Base-by-base conservation (phyloP, 2,113 vertebrate genomes). In the Grammomys dolichurus region DNA sequence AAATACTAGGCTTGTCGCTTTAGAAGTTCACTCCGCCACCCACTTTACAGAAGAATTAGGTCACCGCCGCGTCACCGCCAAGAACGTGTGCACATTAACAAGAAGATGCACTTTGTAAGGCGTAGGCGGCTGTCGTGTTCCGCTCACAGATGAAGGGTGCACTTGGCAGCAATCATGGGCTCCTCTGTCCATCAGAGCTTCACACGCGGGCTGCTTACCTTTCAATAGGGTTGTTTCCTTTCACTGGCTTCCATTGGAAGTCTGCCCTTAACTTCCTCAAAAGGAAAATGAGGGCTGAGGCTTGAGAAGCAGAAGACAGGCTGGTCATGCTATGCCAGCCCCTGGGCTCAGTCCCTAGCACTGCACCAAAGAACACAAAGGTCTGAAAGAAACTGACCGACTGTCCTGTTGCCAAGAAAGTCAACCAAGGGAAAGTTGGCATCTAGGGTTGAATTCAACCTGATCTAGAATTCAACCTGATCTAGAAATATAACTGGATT, bases 31-130 rank as follows among this genome's bases (percentile, higher is more conserved):
- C 73, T 82, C 87, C 88, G 93, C 91, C 54, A 87, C 75, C 67
- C 33, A 0, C 24, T 96, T 58, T 6, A 16, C 80, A 58, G 91
- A 9, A 2, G 89, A 73, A 88, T 95, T 67, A 96, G 90, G 84
- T 95, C 96, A 94, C 80, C 3, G 5, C 40, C 58, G 19, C 78
- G 54, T 75, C 78, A 0, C 1, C 0, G 87, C 93, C 97, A 95
- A 93, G 87, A 91, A 56, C 73, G 75, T 13, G 56, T n/a, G 60
- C 26, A 1, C 92, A 63, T 73, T 43, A 51, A 72, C 0, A 26
- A 76, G 81, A 96, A 90, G 93, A 96, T 28, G 40, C 43, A 80
- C 19, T 90, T 60, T 90, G 95, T 77, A 48, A 91, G 63, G 60
- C 63, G 65, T 65, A 63, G 77, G 93, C 63, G 48, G 75, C 51